Conservation (phyloP, 2,888 invertebrate species). For the Phalera bucephala region DNA sequence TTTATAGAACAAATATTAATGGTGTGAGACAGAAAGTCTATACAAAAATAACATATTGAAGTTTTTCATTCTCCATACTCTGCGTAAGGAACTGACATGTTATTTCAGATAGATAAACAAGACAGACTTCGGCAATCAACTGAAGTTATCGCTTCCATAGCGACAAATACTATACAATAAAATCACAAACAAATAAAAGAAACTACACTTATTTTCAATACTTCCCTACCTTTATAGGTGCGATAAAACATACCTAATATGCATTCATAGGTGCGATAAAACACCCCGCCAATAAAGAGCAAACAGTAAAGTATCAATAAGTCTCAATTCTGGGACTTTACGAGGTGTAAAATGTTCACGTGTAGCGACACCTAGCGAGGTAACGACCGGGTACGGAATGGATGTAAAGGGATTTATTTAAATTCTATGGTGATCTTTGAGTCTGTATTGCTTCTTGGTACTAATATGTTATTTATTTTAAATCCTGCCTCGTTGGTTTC, state of each 20-base stretch:
- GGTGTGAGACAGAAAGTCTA: no score
- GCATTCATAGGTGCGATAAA: conserved; percentile 25
- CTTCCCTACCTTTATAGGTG: conserved; percentile 7
- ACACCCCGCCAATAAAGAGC: conserved; percentile 13
- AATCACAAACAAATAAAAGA: no score
- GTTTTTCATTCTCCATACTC: no score
- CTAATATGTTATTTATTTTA: no score
- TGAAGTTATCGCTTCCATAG: no score
- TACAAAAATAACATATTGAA: no score
- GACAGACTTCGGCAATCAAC: no score
- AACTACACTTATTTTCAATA: neutral
- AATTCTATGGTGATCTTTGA: neutral
- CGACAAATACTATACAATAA: no score
- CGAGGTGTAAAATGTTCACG: conserved; percentile 31
- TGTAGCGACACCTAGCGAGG: conserved; percentile 20
- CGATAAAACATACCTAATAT: conserved; percentile 20
- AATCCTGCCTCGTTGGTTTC: no score
- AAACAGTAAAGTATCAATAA: conserved; percentile 35
- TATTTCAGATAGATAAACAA: no score
- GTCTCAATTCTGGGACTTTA: conserved; percentile 38
- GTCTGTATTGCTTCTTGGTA: neutral
- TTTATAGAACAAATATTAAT: no score
- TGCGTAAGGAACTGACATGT: no score
- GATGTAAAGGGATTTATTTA: neutral
- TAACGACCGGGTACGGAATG: conserved; percentile 4